Evolutionary conservation across 2,113 vertebrate genomes (phyloP), one percentile per base, ranked within the genome.

Genomic region (Dipodomys merriami): DNA sequence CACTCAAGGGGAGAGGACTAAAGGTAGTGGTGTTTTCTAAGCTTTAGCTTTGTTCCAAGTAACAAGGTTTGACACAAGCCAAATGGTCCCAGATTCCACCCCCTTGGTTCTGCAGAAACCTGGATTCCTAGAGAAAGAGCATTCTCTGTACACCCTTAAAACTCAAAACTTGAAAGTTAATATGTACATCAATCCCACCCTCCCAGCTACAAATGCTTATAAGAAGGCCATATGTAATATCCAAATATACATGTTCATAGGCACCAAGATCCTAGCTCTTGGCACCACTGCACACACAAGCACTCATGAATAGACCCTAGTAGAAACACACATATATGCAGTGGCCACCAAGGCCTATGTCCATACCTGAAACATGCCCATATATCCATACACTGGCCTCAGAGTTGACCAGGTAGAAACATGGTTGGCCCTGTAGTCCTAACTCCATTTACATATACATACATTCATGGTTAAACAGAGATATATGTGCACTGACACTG

Each of bases 21-120:
- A 39, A 39, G 39, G 39, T 39, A 39, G 39, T 39, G 39, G 39
- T 39, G 39, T 39, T 39, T 39, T 39, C 39, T 39, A 39, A 39
- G 39, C 39, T 39, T 39, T 39, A 39, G 30, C 60, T 39, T 89
- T 65, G 72, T 83, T 44, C 23, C 23, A 29, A 83, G 44, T 83
- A 77, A 81, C 20, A 84, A 81, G 10, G 68, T 76, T 90, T 86
- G 68, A 76, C 72, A 76, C 62, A 71, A 92, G 62, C 44, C 57
- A 94, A 90, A 87, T 5, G 39, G n/a, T 81, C 30, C 15, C 0
- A 8, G 72, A 92, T 80, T 84, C 71, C 2, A 39, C 13, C 72
- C 13, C 25, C 30, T 71, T 39, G 64, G 53, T 30, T 90, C 44
- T 68, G 44, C 64, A 15, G 22, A 88, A 94, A 88, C 27, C 83